These are phyloP conservation scores for Polypterus senegalus DNA, from an alignment of 2,113 vertebrate species.

Conservation along the genomic window DNA sequence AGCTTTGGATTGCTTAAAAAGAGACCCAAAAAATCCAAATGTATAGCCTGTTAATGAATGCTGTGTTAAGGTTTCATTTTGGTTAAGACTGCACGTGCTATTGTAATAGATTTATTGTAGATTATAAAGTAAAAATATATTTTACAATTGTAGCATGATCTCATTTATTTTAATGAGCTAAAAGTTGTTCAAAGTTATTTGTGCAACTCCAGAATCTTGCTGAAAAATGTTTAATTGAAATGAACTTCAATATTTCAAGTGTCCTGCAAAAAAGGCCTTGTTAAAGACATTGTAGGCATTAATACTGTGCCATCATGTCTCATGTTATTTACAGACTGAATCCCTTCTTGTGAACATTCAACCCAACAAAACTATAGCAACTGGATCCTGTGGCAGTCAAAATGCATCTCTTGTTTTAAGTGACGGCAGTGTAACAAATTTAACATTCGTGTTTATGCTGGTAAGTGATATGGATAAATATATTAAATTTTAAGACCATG, in stretches of 20 bases:
- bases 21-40: too few species aligned
- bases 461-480: conserved; percentile 35
- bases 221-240: not conserved
- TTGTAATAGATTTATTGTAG: too few species aligned
- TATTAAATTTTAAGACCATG: not conserved
- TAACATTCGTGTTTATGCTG: conserved; percentile 54
- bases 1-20: too few species aligned
- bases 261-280: not conserved
- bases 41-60: too few species aligned
- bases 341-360: conserved; percentile 52
- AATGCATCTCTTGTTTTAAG: conserved; percentile 46
- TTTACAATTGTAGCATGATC: not conserved
- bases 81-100: too few species aligned
- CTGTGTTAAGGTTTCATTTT: too few species aligned
- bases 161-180: not conserved
- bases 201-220: not conserved
- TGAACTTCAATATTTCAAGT: not conserved
- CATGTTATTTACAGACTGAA: conserved; percentile 34
- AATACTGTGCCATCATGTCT: not conserved
- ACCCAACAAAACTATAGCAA: conserved; percentile 36
- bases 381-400: conserved; percentile 44
- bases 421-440: conserved; percentile 10
- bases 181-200: not conserved
- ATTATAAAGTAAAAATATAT: not conserved
- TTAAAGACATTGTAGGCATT: not conserved